Evolutionary conservation across 2,888 invertebrate species (phyloP).

Genomic region (Amphipoea oculea): DNA sequence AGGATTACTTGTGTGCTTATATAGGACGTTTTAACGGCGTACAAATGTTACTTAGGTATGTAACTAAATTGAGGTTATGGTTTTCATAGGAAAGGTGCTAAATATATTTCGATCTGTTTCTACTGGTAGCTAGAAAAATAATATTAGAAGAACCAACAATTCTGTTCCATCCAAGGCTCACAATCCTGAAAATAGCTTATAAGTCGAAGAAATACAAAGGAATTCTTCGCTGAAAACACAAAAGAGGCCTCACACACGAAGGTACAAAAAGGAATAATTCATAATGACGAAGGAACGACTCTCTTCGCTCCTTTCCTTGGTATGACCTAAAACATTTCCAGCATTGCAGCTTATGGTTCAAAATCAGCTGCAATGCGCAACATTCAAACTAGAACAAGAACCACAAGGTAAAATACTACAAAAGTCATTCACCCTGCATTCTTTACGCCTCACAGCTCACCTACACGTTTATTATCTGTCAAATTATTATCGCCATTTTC

Average conservation of each 20-base stretch:
- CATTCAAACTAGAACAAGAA: constrained; percentile 64
- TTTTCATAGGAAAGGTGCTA: not conserved
- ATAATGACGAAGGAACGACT: constrained; percentile 38
- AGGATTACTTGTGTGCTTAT: not conserved
- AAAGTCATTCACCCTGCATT: constrained; percentile 64
- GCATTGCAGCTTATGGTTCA: constrained; percentile 65
- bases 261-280: constrained; percentile 50
- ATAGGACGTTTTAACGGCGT: not conserved
- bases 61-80: not conserved
- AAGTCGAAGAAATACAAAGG: constrained; percentile 16
- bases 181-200: constrained; percentile 13
- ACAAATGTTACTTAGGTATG: not conserved
- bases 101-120: not conserved
- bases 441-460: constrained; percentile 44
- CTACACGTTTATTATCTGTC: constrained; percentile 55
- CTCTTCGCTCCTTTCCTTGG: constrained; percentile 36
- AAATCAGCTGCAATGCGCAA: constrained; percentile 70
- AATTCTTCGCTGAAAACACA: constrained; percentile 27
- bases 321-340: constrained; percentile 60
- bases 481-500: constrained; percentile 55
- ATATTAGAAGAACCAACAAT: not conserved
- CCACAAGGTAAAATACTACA: constrained; percentile 58
- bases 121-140: not conserved
- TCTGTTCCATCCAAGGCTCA: not conserved
- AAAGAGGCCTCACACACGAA: constrained; percentile 16